Percentiles rank a stretch among this genome's conserved stretches.
phyloP scores from a whole-genome alignment of 2,113 vertebrate species.

The Apaloderma vittatum region DNA sequence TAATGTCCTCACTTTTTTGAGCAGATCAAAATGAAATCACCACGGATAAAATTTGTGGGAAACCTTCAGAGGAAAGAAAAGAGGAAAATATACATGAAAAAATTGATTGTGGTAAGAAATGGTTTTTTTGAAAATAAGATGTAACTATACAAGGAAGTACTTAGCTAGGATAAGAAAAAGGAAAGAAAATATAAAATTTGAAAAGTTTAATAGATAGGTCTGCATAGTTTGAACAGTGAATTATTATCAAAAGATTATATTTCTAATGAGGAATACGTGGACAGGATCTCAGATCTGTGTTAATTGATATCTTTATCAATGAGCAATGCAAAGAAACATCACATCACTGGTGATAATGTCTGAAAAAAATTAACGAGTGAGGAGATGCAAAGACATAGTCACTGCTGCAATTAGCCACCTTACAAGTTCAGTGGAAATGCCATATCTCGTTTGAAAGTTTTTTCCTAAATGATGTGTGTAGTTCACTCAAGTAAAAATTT shows the following conservation, averaged over 20 bases:
- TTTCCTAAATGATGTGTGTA: background rate
- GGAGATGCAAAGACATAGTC: background rate
- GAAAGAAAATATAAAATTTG: background rate
- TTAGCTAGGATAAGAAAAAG: background rate
- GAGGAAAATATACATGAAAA: background rate
- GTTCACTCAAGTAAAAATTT: background rate
- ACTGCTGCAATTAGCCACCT: background rate
- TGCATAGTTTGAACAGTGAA: background rate
- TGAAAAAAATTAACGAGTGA: background rate
- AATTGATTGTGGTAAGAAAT: accelerated
- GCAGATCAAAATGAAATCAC: background rate
- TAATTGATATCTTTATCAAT: background rate
- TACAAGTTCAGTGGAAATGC: constrained; percentile 8
- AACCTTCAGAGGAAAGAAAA: background rate
- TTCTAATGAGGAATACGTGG: background rate
- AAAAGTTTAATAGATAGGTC: background rate
- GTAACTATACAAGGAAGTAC: background rate
- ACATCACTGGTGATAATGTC: background rate
- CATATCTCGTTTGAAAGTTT: background rate
- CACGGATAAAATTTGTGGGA: background rate
- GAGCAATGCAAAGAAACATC: background rate
- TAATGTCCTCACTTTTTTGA: background rate
- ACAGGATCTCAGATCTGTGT: background rate
- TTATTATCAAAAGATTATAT: background rate
- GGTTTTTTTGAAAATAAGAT: background rate